A percentile compares a stretch with the other conserved stretches of the same genome.
phyloP scores from a whole-genome alignment of 2,797 vertebrate genomes.

The Eupleurogrammus muticus region DNA sequence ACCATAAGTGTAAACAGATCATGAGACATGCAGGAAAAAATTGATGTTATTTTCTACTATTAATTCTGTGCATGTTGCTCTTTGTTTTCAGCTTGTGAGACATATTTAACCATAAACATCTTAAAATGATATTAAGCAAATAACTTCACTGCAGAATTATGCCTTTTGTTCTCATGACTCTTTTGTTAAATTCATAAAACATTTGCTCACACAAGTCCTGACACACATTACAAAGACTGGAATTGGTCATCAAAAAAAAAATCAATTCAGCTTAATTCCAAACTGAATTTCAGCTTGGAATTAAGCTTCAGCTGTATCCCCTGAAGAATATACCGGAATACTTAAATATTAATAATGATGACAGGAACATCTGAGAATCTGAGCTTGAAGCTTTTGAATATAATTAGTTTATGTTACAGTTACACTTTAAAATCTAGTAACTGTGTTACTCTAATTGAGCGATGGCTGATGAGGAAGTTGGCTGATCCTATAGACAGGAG shows the following conservation, averaged over 20 bases:
- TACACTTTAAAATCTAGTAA: background rate
- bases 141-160: background rate
- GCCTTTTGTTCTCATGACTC: slow-evolving; percentile 2
- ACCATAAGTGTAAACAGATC: background rate
- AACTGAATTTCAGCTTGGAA: no score
- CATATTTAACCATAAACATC: background rate
- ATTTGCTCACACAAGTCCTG: background rate
- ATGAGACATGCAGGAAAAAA: slow-evolving; percentile 2
- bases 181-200: background rate
- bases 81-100: slow-evolving; percentile 14
- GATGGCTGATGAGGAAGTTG: background rate
- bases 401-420: background rate
- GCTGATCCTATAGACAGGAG: background rate
- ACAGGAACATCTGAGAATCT: background rate
- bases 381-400: background rate
- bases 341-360: background rate
- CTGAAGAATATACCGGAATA: background rate
- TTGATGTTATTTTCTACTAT: background rate
- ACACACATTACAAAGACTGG: background rate
- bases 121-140: slow-evolving; percentile 10
- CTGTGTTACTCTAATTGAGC: background rate
- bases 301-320: no score
- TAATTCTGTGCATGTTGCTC: background rate
- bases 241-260: background rate
- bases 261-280: background rate